A percentile compares a stretch with the other conserved stretches of the same genome.
These are phyloP conservation scores for Asarcornis scutulata DNA, from an alignment of 2,113 vertebrate genomes.

Conservation along the genomic window DNA sequence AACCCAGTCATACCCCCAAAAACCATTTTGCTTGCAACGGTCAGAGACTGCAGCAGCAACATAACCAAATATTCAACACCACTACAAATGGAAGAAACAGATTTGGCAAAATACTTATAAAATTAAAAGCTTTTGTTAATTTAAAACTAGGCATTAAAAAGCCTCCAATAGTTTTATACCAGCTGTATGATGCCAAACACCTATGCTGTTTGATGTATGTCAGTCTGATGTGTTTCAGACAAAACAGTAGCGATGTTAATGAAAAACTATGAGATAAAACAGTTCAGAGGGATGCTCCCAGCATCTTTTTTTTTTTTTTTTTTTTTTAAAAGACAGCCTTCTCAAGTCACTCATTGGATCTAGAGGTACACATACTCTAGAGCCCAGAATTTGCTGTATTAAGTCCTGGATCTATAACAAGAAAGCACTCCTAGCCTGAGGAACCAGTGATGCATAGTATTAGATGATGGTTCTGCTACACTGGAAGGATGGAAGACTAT, in stretches of 20 bases:
- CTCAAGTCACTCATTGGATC: neutral
- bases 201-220: neutral
- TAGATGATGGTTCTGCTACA: neutral
- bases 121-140: neutral
- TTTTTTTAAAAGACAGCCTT: neutral
- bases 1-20: neutral
- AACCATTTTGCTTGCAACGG: neutral
- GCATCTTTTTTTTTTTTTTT: neutral
- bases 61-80: neutral
- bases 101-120: neutral
- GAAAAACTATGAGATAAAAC: neutral
- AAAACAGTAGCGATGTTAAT: neutral
- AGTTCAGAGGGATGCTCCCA: neutral
- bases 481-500: neutral
- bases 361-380: neutral
- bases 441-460: neutral
- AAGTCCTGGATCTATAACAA: neutral
- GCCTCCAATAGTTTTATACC: neutral
- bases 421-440: neutral
- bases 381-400: neutral
- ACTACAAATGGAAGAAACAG: neutral
- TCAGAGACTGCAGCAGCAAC: neutral
- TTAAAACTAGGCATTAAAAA: neutral
- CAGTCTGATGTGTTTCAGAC: neutral
- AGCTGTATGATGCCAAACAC: neutral